A percentile compares a stretch with the other conserved stretches of the same genome.
phyloP scores from a whole-genome alignment of 2,797 vertebrate species.

The Eleutherodactylus coqui region DNA sequence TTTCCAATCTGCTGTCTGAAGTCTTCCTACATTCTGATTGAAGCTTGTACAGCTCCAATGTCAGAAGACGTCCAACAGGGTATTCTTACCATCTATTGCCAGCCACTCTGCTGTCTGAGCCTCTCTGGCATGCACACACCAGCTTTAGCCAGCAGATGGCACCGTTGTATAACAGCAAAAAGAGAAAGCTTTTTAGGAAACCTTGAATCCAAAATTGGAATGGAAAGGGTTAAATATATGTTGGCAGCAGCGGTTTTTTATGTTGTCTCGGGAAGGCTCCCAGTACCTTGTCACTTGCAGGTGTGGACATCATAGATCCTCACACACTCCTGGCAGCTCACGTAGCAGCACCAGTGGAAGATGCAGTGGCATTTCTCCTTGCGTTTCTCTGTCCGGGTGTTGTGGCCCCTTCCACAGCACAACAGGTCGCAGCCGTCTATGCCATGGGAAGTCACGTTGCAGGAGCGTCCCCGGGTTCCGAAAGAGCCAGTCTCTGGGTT shows the following conservation, averaged over 20 bases:
- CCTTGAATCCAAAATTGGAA: too few relatives aligned
- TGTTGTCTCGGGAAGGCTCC: not conserved
- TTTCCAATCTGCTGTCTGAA: too few relatives aligned
- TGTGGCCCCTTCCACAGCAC: conserved; percentile 96
- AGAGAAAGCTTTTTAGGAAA: too few relatives aligned
- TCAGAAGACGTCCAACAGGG: too few relatives aligned
- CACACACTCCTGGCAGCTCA: conserved; percentile 95
- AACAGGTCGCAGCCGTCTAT: conserved; percentile 97
- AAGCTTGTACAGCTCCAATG: too few relatives aligned
- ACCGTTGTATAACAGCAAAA: too few relatives aligned
- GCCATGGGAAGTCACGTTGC: conserved; percentile 96
- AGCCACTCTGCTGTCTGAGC: too few relatives aligned
- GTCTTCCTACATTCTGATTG: too few relatives aligned
- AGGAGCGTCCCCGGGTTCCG: conserved; percentile 91
- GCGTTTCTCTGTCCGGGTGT: conserved; percentile 95
- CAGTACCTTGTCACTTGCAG: conserved; percentile 84
- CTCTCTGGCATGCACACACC: too few relatives aligned
- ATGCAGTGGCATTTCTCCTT: conserved; percentile 98
- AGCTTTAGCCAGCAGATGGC: too few relatives aligned
- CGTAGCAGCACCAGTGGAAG: conserved; percentile 99
- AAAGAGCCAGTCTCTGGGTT: conserved; percentile 95
- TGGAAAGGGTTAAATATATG: too few relatives aligned
- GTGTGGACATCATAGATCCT: conserved; percentile 95
- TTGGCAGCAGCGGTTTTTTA: not conserved
- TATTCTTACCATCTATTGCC: too few relatives aligned